Evolutionary conservation across 1,140 invertebrate species (phyloP).

Genomic region (Apocrypta bakeri): DNA sequence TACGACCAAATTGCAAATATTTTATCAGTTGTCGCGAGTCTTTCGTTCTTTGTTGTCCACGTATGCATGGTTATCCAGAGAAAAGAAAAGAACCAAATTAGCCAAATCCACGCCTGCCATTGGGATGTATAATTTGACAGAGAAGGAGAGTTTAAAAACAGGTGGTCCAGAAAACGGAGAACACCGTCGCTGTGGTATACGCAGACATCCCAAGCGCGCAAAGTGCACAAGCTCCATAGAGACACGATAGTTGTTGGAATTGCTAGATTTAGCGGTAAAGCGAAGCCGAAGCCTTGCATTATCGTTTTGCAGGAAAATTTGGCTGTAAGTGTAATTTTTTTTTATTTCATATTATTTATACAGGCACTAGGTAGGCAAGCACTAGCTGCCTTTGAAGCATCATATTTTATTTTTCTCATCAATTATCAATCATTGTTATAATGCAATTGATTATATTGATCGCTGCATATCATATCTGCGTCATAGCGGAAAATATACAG

Average conservation of each 20-base stretch:
- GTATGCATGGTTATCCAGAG: conserved; percentile 88
- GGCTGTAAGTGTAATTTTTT: conserved; percentile 66
- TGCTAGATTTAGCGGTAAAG: conserved; percentile 83
- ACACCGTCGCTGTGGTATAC: conserved; percentile 74
- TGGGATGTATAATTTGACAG: conserved; percentile 75
- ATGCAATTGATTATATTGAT: too few species aligned
- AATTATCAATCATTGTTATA: too few species aligned
- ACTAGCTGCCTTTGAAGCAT: too few species aligned
- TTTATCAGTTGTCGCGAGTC: conserved; percentile 85
- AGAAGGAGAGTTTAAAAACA: conserved; percentile 79
- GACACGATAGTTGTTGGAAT: conserved; percentile 81
- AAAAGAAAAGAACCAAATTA: conserved; percentile 85
- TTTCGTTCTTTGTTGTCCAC: conserved; percentile 86
- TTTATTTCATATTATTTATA: conserved; percentile 17
- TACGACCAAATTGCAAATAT: conserved; percentile 90
- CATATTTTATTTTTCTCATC: too few species aligned
- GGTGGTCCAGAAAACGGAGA: conserved; percentile 78
- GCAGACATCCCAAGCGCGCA: conserved; percentile 79
- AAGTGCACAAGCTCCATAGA: conserved; percentile 78
- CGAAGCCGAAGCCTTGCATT: conserved; percentile 88
- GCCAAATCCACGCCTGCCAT: conserved; percentile 83
- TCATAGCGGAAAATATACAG: too few species aligned
- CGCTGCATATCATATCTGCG: too few species aligned
- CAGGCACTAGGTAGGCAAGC: too few species aligned
- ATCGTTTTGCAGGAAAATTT: conserved; percentile 90